Evolutionary conservation across 2,113 vertebrate genomes (phyloP).

Genomic region (Cyprinodon tularosa): DNA sequence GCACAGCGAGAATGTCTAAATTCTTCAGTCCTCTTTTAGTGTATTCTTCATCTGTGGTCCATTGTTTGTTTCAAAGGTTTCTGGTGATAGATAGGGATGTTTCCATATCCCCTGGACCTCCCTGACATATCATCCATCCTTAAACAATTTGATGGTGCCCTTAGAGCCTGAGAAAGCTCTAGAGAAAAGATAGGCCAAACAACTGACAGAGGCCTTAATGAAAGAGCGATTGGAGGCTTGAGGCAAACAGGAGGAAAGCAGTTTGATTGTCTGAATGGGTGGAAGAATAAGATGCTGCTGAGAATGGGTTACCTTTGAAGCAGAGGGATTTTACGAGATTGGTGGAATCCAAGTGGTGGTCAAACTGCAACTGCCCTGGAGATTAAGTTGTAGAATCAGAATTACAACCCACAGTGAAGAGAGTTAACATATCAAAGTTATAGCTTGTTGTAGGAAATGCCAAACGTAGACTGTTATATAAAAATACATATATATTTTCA

Average conservation of each 20-base stretch:
- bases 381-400: conserved; percentile 24
- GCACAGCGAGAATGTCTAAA: conserved; percentile 35
- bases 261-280: conserved; percentile 57
- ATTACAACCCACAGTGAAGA: conserved; percentile 27
- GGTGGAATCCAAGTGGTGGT: conserved; percentile 47
- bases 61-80: conserved; percentile 19
- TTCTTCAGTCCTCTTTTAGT: conserved; percentile 34
- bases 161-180: conserved; percentile 56
- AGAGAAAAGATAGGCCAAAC: conserved; percentile 59
- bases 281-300: conserved; percentile 61
- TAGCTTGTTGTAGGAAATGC: not conserved
- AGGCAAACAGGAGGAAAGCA: conserved; percentile 40
- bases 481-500: not conserved
- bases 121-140: conserved; percentile 82
- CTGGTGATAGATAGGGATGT: conserved; percentile 83
- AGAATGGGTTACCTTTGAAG: conserved; percentile 35
- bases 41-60: conserved; percentile 51
- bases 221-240: conserved; percentile 67
- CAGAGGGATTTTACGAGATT: conserved; percentile 49
- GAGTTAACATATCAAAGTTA: conserved; percentile 10
- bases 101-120: conserved; percentile 76
- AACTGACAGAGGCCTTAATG: conserved; percentile 79
- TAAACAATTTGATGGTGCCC: conserved; percentile 79
- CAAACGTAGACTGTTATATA: not conserved
- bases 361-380: conserved; percentile 20